Percentiles rank a stretch among this genome's conserved stretches.
Conservation (phyloP, 2,888 invertebrate species). For the Drosophila kokeensis region DNA sequence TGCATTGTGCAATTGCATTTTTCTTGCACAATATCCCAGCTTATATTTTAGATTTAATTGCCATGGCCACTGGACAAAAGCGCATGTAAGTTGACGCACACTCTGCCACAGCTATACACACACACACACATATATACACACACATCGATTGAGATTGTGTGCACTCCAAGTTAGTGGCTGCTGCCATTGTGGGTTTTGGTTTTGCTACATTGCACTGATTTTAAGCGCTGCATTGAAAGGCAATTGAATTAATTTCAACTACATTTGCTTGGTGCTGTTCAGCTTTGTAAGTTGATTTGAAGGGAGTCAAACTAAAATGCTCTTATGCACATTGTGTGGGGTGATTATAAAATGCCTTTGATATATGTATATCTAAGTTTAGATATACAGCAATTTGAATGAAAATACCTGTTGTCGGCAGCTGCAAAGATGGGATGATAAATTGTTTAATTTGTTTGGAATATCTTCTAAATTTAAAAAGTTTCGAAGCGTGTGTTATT, state of each 20-base stretch:
- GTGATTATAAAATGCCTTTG: background rate
- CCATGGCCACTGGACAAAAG: conserved; percentile 84
- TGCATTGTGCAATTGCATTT: conserved; percentile 84
- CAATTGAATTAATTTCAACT: conserved; percentile 56
- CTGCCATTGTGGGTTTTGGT: conserved; percentile 56
- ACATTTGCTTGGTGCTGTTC: conserved; percentile 6
- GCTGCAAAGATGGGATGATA: background rate
- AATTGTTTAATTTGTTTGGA: background rate
- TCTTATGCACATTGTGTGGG: background rate
- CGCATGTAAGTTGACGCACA: conserved; percentile 83
- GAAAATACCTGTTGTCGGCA: background rate
- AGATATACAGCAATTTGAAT: background rate
- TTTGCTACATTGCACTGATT: conserved; percentile 64
- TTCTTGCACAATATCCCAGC: conserved; percentile 85
- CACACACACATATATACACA: conserved; percentile 1
- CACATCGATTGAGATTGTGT: conserved; percentile 32
- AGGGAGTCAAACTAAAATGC: background rate
- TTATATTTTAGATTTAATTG: conserved; percentile 85
- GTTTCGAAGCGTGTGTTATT: background rate
- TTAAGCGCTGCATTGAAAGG: conserved; percentile 75
- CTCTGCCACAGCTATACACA: conserved; percentile 5
- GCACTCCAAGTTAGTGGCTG: conserved; percentile 51
- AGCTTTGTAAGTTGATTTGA: conserved; percentile 5
- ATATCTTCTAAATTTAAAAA: background rate
- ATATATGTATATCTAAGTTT: background rate